phyloP scores from a whole-genome alignment of 2,113 vertebrate genomes.

The Ceyx melanurus region DNA sequence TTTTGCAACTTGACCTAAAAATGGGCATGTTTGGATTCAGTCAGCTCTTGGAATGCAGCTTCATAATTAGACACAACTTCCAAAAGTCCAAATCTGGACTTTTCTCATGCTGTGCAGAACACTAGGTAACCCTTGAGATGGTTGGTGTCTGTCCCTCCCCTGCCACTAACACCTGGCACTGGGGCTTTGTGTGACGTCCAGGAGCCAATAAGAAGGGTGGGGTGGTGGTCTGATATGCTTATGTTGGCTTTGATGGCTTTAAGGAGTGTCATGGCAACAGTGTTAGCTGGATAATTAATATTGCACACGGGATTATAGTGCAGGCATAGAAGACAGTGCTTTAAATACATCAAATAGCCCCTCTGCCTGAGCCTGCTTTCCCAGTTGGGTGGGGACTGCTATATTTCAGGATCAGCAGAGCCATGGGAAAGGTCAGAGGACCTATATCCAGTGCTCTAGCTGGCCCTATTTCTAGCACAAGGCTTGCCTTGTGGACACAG shows the following conservation, averaged over 20 bases:
- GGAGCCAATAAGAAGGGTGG: background rate
- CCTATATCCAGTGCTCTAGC: background rate
- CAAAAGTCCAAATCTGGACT: conserved; percentile 19
- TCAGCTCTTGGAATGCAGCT: background rate
- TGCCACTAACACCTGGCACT: background rate
- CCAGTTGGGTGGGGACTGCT: background rate
- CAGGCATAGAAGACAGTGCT: background rate
- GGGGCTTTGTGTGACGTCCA: background rate
- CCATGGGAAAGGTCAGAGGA: conserved; percentile 44
- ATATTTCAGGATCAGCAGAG: background rate
- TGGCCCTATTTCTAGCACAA: background rate
- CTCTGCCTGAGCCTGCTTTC: background rate
- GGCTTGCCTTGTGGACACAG: background rate
- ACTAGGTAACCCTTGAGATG: background rate
- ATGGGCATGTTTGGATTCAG: conserved; percentile 45
- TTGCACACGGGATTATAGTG: background rate
- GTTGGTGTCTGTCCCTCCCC: rapidly evolving
- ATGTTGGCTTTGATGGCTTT: conserved; percentile 33
- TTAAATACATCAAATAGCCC: background rate
- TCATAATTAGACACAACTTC: background rate
- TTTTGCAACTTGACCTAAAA: conserved; percentile 62
- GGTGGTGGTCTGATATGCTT: background rate
- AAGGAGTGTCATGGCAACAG: conserved; percentile 47
- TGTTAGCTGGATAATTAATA: conserved; percentile 45
- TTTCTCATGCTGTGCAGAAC: background rate